A percentile compares a stretch with the other conserved stretches of the same genome.
Conservation (phyloP, 2,888 invertebrate species). For the Drosophila histrio region DNA sequence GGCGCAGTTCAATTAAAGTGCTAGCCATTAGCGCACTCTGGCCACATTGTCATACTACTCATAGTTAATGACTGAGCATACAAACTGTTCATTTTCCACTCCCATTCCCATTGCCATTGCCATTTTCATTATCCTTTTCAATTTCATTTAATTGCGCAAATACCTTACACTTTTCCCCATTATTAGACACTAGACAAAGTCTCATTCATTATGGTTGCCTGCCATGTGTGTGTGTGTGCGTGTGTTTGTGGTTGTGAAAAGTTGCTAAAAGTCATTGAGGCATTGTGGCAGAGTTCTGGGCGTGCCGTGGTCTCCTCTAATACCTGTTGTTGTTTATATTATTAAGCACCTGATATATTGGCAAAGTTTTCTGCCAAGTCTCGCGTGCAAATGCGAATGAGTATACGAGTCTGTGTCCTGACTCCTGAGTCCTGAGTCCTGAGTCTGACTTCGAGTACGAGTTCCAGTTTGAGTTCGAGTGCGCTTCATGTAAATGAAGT, state of each 20-base stretch:
- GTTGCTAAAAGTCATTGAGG: constrained; percentile 49
- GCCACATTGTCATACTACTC: constrained; percentile 51
- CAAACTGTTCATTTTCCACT: constrained; percentile 47
- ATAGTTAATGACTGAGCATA: constrained; percentile 66
- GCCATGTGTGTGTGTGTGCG: constrained; percentile 6
- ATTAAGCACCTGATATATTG: constrained; percentile 76
- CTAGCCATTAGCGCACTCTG: constrained; percentile 62
- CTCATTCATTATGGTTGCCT: constrained; percentile 47
- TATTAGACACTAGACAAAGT: constrained; percentile 58
- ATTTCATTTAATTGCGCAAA: constrained; percentile 73
- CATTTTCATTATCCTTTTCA: constrained; percentile 26
- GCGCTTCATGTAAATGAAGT: constrained; percentile 60
- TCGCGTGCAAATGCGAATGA: constrained; percentile 26
- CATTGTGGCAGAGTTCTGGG: constrained; percentile 23
- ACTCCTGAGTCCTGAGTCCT: not conserved
- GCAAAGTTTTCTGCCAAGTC: constrained; percentile 60
- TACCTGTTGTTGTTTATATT: constrained; percentile 72
- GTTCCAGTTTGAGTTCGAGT: constrained; percentile 19
- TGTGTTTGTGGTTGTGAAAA: constrained; percentile 24
- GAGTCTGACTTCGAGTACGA: constrained; percentile 9
- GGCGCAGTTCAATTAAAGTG: constrained; percentile 72
- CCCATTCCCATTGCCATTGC: constrained; percentile 25
- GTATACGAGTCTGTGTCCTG: constrained; percentile 15
- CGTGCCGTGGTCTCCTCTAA: constrained; percentile 16
- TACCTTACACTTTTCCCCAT: constrained; percentile 56